phyloP scores from a whole-genome alignment of 2,113 vertebrate species.

The Parus major region DNA sequence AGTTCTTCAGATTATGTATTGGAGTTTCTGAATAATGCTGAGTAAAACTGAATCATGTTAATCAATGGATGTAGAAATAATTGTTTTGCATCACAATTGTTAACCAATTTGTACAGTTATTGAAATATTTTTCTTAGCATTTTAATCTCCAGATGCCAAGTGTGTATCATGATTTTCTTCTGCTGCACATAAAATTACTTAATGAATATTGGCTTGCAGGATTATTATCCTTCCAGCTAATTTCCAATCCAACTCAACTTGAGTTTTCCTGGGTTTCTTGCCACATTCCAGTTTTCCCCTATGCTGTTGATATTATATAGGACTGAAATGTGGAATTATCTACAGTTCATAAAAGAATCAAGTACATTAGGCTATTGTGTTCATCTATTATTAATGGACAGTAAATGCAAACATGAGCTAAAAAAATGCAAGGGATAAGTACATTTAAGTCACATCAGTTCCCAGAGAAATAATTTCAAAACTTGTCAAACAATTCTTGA shows the following conservation, averaged over 20 bases:
- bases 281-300: constrained; percentile 50
- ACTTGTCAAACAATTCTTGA: constrained; percentile 62
- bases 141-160: constrained; percentile 28
- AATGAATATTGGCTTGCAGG: constrained; percentile 59
- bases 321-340: constrained; percentile 62
- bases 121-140: constrained; percentile 36
- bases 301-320: constrained; percentile 61
- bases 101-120: constrained; percentile 7
- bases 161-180: constrained; percentile 31
- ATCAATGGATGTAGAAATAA: background rate
- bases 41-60: background rate
- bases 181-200: constrained; percentile 50
- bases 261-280: constrained; percentile 58
- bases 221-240: constrained; percentile 55
- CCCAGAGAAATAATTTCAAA: constrained; percentile 69
- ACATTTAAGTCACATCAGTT: constrained; percentile 59
- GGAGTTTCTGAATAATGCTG: background rate
- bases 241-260: background rate
- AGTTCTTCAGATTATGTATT: background rate
- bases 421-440: constrained; percentile 64
- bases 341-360: constrained; percentile 54
- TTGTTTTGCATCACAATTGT: background rate
- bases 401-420: constrained; percentile 55
- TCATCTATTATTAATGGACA: constrained; percentile 62
- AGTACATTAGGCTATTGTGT: constrained; percentile 37